Base-by-base conservation (phyloP, 2,113 vertebrate species). In the Xyliphius kryptos region DNA sequence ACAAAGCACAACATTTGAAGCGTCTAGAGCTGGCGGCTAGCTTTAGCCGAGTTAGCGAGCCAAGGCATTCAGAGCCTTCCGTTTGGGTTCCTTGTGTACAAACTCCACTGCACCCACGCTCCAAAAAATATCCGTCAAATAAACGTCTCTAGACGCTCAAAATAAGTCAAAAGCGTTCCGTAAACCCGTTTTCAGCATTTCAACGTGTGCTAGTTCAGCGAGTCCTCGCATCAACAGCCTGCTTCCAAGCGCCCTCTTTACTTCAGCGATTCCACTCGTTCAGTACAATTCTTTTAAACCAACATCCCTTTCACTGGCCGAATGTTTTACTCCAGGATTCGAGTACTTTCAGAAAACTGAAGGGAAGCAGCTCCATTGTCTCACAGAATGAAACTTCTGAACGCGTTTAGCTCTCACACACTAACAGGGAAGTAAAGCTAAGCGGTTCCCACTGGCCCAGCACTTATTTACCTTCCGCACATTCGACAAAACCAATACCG, bases 1-100 rank as follows among this genome's bases (percentile, higher is more conserved):
- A 74, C 72, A 74, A 74, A 74, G 63, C 72, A 40, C 44, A 70
- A 67, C 72, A 74, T 70, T 61, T 70, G 67, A 67, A 64, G 44
- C 55, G 37, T 48, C 61, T 63, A 48, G n/a, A 67, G 43, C 67
- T 59, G 50, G 19, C 13, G 32, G 66, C 64, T 50, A 68, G 54
- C 54, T n/a, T n/a, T n/a, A n/a, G n/a, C n/a, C n/a, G n/a, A n/a
- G n/a, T n/a, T n/a, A n/a, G n/a, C n/a, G n/a, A n/a, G n/a, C n/a
- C 53, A 55, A 58, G 16, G 15, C 10, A 53, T 50, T 19, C 20
- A 15, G 16, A 26, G n/a, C 40, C 20, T 46, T 43, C 49, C 9
- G 36, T 20, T 64, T 43, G 13, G 2, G 38, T 43, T 20, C 14
- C 15, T 11, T 58, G 21, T 36, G 15, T 53, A 32, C 20, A 26